Evolutionary conservation across 2,888 invertebrate genomes (phyloP).

Genomic region (Cacoxenus indagator): DNA sequence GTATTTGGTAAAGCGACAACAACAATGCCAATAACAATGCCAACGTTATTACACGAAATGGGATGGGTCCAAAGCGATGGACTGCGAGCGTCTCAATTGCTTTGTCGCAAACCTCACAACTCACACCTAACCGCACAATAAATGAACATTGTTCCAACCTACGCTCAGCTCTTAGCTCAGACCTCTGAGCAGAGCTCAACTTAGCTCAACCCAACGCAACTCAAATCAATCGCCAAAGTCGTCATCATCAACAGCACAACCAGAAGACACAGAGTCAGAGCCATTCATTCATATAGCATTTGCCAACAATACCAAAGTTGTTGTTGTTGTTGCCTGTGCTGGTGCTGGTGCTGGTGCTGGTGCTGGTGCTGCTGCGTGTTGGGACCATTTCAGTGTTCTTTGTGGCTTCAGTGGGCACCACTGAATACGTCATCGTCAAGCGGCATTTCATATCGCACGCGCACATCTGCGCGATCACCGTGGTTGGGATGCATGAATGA

Average conservation of each 20-base stretch:
- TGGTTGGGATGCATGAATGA: not conserved
- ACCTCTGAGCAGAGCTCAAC: not conserved
- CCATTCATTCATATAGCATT: not conserved
- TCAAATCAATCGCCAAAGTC: not conserved
- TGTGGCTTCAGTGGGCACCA: not conserved
- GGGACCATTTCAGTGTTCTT: not conserved
- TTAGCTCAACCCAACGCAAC: not conserved
- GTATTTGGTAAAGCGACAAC: constrained; percentile 5
- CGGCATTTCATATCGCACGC: not conserved
- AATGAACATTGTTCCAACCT: not conserved
- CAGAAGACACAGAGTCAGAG: not conserved
- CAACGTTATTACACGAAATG: constrained; percentile 5
- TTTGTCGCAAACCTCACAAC: not conserved
- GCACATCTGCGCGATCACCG: not conserved
- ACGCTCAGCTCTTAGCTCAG: not conserved
- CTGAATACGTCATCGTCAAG: not conserved
- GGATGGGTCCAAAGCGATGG: constrained; percentile 11
- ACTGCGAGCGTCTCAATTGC: not conserved
- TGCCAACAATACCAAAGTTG: not conserved
- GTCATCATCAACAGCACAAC: not conserved
- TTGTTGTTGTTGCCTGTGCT: too few relatives aligned
- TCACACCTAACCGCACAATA: not conserved
- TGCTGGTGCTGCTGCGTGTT: not conserved
- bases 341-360: too few relatives aligned
- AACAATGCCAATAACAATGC: too few relatives aligned